Percentiles rank a stretch among this genome's conserved stretches.
Conservation (phyloP, 2,888 invertebrate genomes). For the Pyrochroa serraticornis region DNA sequence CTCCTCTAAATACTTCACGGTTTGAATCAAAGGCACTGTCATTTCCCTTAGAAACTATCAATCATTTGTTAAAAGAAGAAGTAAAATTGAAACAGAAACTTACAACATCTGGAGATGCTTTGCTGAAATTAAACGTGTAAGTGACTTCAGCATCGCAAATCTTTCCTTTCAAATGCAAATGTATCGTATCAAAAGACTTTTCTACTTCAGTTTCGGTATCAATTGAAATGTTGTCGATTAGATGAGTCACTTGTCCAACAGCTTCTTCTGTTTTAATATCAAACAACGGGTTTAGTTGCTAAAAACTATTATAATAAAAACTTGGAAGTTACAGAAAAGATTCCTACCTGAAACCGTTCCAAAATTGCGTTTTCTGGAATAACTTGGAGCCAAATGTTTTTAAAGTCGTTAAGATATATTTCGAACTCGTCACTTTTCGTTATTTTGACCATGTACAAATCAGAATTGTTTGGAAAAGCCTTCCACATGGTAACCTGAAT, state of each 20-base stretch:
- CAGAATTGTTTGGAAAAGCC: slow-evolving; percentile 37
- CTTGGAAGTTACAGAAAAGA: neutral
- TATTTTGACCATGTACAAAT: slow-evolving; percentile 44
- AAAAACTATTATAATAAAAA: slow-evolving; percentile 27
- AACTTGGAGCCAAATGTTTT: slow-evolving; percentile 46
- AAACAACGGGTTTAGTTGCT: slow-evolving; percentile 49
- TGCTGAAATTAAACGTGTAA: slow-evolving; percentile 21
- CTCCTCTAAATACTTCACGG: slow-evolving; percentile 58
- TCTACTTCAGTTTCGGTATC: slow-evolving; percentile 26
- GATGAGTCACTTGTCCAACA: slow-evolving; percentile 23
- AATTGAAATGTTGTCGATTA: slow-evolving; percentile 28
- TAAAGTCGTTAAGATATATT: slow-evolving; percentile 45
- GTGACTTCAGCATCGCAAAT: slow-evolving; percentile 26
- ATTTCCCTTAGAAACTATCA: slow-evolving; percentile 44
- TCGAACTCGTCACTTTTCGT: slow-evolving; percentile 29
- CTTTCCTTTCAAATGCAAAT: slow-evolving; percentile 31
- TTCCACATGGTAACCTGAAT: slow-evolving; percentile 44
- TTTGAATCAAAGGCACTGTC: slow-evolving; percentile 54
- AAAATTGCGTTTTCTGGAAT: slow-evolving; percentile 36
- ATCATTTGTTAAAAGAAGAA: slow-evolving; percentile 2
- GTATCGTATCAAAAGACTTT: slow-evolving; percentile 22
- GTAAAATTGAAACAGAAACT: neutral
- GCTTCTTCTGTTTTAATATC: slow-evolving; percentile 39
- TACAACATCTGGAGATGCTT: slow-evolving; percentile 30
- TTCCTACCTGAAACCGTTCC: slow-evolving; percentile 43